Conservation (phyloP, 2,888 invertebrate genomes). For the Ceriagrion tenellum region DNA sequence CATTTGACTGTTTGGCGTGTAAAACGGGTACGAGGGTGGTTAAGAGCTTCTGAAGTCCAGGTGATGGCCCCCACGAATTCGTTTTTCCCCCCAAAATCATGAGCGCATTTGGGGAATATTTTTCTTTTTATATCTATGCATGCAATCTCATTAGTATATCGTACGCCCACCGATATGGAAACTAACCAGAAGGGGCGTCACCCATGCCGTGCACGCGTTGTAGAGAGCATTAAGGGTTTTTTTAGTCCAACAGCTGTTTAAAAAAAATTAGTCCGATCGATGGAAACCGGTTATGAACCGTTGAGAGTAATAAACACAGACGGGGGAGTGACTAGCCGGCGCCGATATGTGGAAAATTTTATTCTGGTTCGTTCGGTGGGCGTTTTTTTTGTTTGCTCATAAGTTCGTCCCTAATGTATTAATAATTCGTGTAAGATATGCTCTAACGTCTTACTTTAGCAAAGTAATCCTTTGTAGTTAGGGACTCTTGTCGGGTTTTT, state of each 20-base stretch:
- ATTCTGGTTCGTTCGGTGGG: not conserved
- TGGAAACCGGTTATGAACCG: not conserved
- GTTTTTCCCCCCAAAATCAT: not conserved
- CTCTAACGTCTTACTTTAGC: not conserved
- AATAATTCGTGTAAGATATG: not conserved
- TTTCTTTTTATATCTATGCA: not conserved
- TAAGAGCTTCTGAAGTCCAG: not conserved
- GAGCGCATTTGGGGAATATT: not conserved
- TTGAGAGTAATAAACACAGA: not conserved
- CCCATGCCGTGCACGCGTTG: not conserved
- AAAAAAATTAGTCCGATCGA: not conserved
- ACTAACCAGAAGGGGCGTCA: not conserved
- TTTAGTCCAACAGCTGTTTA: not conserved
- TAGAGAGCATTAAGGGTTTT: not conserved
- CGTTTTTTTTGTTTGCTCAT: not conserved
- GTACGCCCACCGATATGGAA: not conserved
- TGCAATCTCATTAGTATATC: not conserved
- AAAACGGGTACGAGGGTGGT: not conserved
- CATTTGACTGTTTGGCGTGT: not conserved
- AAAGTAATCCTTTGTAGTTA: not conserved
- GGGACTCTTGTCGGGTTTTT: no score
- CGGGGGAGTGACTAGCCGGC: not conserved
- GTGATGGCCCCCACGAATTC: not conserved
- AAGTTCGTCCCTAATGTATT: not conserved
- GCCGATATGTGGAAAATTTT: not conserved